Evolutionary conservation across 2,797 vertebrate species (phyloP), one percentile per base, ranked within the genome.

Genomic region (Choloepus didactylus): DNA sequence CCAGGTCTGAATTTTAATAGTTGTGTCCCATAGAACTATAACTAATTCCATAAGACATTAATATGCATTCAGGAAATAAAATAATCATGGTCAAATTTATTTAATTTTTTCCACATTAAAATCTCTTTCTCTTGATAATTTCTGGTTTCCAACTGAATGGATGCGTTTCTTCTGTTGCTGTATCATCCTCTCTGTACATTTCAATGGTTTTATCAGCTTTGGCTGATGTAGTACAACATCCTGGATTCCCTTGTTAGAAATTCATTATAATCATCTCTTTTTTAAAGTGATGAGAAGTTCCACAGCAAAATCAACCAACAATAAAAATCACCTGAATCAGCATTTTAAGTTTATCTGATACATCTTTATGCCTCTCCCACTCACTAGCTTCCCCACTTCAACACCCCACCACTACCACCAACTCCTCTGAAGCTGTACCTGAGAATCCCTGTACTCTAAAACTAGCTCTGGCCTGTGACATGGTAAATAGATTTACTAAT

Each of bases 201-300:
- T 99, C 99, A 89, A 99, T 99, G 96, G 99, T 99, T 98, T 99
- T 99, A 98, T 99, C 99, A 0, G 99, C 99, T 98, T 99, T 99
- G 0, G 99, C 99, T 0, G 99, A 35, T 9, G 1, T 44, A 64
- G 7, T 76, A 67, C 25, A 83, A 14, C 6, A 88, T 29, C 5
- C 8, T 66, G 76, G 14, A 85, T 75, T 77, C 1, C 8, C 15
- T 76, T 87, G 6, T 70, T 70, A 21, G 21, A 90, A n/a, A 70
- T 19, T 27, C 21, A 87, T 0, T 69, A 12, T 44, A n/a, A 2
- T 10, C 5, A 31, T 54, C 9, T n/a, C 27, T 21, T 27, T 75
- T 59, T 70, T 44, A n/a, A 94, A 84, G 77, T 6, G 79, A 21
- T 80, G 9, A 38, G 25, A 77, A 90, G 16, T 27, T 19, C 31